Base-by-base conservation (phyloP, 2,888 invertebrate genomes). In the Pteria penguin region DNA sequence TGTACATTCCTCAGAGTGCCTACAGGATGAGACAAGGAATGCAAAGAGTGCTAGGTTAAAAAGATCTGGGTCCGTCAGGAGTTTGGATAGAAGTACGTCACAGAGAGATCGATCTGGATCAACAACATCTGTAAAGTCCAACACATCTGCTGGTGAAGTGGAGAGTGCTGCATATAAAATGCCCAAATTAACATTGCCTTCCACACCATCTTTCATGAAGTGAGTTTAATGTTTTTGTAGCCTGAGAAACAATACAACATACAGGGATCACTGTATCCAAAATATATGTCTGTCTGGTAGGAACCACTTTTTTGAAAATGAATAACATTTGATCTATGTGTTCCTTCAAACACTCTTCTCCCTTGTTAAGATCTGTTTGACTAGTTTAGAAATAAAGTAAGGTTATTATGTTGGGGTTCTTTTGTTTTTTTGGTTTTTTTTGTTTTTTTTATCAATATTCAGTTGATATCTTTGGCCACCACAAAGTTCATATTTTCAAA, bases 151-250 rank as follows among this genome's bases (percentile, higher is more conserved):
- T 8, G 45, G 45, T 45, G 18, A 45, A 45, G 8, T 18, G 45
- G 45, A 45, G 8, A 75, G 45, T 14, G 69, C 66, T 31, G 32
- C 61, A 8, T 63, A 24, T 5, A 76, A 76, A 61, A 75, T 76
- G 54, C 80, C 80, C 8, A 78, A 74, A 45, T 32, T 85, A n/a
- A 84, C 85, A 8, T 65, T 84, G 14, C 80, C 84, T 8, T 73
- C 75, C 4, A 84, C 85, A 24, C 86, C 87, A 52, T 78, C 79
- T 11, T 76, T 83, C 26, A 69, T 87, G 80, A 87, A 81, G 87
- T 87, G 76, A n/a, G n/a, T n/a, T n/a, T n/a, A n/a, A n/a, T n/a
- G n/a, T n/a, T n/a, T n/a, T n/a, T n/a, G n/a, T n/a, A n/a, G n/a
- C n/a, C n/a, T n/a, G n/a, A n/a, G n/a, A n/a, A n/a, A n/a, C n/a